Evolutionary conservation across 2,113 vertebrate genomes (phyloP).

Genomic region (Perognathus longimembris): DNA sequence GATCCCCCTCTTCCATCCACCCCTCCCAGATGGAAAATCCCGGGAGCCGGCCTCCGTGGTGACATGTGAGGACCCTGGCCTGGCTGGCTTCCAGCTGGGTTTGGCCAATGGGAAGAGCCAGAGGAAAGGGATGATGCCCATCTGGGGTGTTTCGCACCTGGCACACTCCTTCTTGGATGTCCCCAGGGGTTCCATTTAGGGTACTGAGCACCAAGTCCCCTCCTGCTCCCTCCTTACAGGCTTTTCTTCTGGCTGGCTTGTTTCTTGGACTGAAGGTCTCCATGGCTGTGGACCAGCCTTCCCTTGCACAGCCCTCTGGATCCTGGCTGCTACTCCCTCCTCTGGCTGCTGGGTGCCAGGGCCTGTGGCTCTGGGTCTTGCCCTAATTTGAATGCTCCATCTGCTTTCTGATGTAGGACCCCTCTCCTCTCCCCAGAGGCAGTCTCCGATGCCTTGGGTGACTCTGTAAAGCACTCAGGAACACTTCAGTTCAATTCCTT

Average conservation of each 20-base stretch:
- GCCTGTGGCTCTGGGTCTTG: neutral
- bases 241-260: neutral
- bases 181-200: neutral
- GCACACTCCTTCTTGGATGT: neutral
- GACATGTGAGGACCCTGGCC: too few species aligned
- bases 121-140: neutral
- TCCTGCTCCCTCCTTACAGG: too few species aligned
- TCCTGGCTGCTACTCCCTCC: too few species aligned
- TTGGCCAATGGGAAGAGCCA: neutral
- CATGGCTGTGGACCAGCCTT: too few species aligned
- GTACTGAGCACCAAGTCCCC: neutral
- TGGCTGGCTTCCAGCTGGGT: neutral
- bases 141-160: neutral
- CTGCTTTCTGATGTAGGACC: neutral
- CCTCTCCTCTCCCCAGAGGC: neutral
- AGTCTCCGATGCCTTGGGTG: neutral
- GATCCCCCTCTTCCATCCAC: neutral
- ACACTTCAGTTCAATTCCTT: neutral
- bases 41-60: too few species aligned
- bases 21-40: neutral
- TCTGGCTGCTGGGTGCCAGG: neutral
- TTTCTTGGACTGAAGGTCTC: neutral
- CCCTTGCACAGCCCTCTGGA: too few species aligned
- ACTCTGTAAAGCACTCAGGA: neutral
- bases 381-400: neutral